These are phyloP conservation scores for Cartodere bifasciata DNA, from an alignment of 2,888 invertebrate species.

Conservation along the genomic window DNA sequence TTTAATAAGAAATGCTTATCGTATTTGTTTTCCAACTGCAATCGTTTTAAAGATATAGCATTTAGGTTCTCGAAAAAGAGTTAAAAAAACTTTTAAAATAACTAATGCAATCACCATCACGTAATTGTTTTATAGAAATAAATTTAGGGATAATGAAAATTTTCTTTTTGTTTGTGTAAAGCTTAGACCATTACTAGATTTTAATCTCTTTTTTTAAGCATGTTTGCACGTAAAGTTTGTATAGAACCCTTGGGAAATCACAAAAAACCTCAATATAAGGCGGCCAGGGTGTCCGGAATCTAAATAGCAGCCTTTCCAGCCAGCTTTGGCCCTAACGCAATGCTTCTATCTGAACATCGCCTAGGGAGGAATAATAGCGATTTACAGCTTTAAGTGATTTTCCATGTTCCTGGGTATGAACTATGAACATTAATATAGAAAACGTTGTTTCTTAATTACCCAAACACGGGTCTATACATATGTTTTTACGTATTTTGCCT, in stretches of 20 bases:
- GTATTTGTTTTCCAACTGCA: too few relatives aligned
- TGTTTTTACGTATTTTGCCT: too few relatives aligned
- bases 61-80: too few relatives aligned
- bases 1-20: too few relatives aligned
- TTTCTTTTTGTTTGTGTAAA: too few relatives aligned
- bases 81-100: too few relatives aligned
- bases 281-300: constrained; percentile 18
- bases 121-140: too few relatives aligned
- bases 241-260: constrained; percentile 20
- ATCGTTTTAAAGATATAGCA: too few relatives aligned
- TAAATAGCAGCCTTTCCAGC: constrained; percentile 17
- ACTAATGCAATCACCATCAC: too few relatives aligned
- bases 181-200: constrained; percentile 15
- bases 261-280: constrained; percentile 21
- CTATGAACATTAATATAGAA: constrained; percentile 9
- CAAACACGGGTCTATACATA: too few relatives aligned
- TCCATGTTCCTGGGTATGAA: constrained; percentile 16
- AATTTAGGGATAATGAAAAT: too few relatives aligned
- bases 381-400: constrained; percentile 23
- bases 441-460: too few relatives aligned
- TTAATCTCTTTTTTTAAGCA: constrained; percentile 18
- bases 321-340: constrained; percentile 14
- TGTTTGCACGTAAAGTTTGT: constrained; percentile 18
- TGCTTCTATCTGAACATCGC: constrained; percentile 16
- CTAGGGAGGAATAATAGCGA: constrained; percentile 20